Conservation (phyloP, 1,140 invertebrate genomes). For the Pogonus chalceus region DNA sequence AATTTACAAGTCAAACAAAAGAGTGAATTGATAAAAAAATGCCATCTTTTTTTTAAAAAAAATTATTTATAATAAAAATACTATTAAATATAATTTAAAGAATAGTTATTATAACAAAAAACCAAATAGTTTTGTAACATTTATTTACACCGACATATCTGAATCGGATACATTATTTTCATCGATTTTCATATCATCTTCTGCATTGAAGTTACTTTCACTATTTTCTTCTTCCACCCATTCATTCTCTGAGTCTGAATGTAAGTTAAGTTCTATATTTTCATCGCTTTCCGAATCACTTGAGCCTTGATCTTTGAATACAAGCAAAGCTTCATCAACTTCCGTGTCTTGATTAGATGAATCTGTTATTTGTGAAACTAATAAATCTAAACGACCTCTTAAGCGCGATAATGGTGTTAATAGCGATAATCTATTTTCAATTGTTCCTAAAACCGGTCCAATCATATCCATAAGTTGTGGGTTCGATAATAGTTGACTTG, state of each 20-base stretch:
- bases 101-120: neutral
- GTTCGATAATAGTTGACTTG: slow-evolving; percentile 49
- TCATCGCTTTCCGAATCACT: slow-evolving; percentile 27
- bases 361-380: slow-evolving; percentile 44
- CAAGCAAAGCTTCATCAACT: slow-evolving; percentile 39
- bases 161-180: slow-evolving; percentile 5
- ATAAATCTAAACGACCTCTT: slow-evolving; percentile 45
- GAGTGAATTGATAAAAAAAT: no score
- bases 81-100: neutral
- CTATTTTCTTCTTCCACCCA: slow-evolving; percentile 26
- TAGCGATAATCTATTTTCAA: slow-evolving; percentile 44
- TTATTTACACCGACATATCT: neutral
- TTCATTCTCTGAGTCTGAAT: slow-evolving; percentile 32
- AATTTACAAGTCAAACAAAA: no score
- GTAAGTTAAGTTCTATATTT: slow-evolving; percentile 13
- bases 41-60: no score
- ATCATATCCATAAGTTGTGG: slow-evolving; percentile 43
- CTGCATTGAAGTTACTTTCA: slow-evolving; percentile 15
- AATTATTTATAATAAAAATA: neutral
- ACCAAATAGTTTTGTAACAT: neutral
- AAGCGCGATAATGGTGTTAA: slow-evolving; percentile 44
- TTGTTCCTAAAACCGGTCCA: slow-evolving; percentile 45
- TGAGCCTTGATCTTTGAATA: slow-evolving; percentile 45
- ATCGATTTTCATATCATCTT: slow-evolving; percentile 11
- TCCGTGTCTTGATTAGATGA: slow-evolving; percentile 30